phyloP scores from a whole-genome alignment of 1,140 invertebrate genomes.

The Drosophila pachea region DNA sequence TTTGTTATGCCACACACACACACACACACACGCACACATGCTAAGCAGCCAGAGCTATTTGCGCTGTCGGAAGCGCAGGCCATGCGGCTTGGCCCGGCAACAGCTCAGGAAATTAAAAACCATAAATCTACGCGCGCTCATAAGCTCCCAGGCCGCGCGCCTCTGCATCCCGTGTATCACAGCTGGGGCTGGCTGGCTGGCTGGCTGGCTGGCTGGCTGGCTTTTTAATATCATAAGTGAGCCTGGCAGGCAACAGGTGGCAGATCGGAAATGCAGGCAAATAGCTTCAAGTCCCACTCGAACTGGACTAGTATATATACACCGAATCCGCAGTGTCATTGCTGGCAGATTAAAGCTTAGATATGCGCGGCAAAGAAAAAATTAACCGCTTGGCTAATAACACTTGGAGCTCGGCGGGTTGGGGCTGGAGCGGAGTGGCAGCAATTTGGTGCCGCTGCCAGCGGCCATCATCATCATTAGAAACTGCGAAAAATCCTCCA shows the following conservation, averaged over 20 bases:
- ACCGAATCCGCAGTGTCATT: not conserved
- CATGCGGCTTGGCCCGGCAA: slow-evolving; percentile 22
- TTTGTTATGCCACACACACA: slow-evolving; percentile 21
- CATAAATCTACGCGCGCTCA: slow-evolving; percentile 64
- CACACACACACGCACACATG: slow-evolving; percentile 32
- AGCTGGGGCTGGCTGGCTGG: slow-evolving; percentile 35
- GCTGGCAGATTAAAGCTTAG: slow-evolving; percentile 8
- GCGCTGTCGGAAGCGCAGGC: slow-evolving; percentile 9
- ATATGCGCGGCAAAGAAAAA: not conserved
- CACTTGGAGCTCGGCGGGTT: not conserved
- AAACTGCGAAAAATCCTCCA: slow-evolving; percentile 67
- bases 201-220: slow-evolving; percentile 15
- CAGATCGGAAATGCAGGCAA: slow-evolving; percentile 31
- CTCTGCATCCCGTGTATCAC: slow-evolving; percentile 41
- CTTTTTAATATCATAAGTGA: slow-evolving; percentile 72
- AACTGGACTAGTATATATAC: not conserved
- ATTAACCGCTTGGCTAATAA: not conserved
- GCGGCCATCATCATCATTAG: slow-evolving; percentile 64
- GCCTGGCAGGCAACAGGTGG: slow-evolving; percentile 53
- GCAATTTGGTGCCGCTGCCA: slow-evolving; percentile 44
- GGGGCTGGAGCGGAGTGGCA: slow-evolving; percentile 2
- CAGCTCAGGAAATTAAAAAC: slow-evolving; percentile 74
- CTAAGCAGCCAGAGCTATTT: slow-evolving; percentile 33
- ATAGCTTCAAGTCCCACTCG: not conserved
- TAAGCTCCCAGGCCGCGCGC: slow-evolving; percentile 41